phyloP scores from a whole-genome alignment of 2,888 invertebrate species.

The Autographa gamma region DNA sequence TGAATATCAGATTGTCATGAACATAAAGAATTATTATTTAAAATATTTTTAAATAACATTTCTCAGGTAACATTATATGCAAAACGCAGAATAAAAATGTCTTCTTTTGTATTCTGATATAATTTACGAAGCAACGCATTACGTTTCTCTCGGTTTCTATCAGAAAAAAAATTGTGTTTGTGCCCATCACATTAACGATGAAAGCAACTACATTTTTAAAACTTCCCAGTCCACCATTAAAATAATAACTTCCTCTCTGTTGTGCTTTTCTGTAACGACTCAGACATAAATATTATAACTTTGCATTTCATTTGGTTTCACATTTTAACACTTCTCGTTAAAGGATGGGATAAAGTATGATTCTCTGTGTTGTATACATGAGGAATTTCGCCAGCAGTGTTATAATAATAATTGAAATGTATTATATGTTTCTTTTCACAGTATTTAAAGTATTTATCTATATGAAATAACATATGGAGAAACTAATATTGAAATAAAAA shows the following conservation, averaged over 20 bases:
- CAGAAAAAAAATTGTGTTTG: slow-evolving; percentile 71
- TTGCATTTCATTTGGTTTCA: slow-evolving; percentile 46
- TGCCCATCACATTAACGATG: slow-evolving; percentile 81
- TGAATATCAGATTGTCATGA: no score
- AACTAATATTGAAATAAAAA: no score
- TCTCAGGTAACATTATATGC: slow-evolving; percentile 31
- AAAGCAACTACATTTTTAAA: slow-evolving; percentile 79
- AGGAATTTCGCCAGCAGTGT: not conserved
- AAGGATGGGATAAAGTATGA: not conserved
- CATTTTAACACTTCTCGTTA: slow-evolving; percentile 14
- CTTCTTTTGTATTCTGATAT: slow-evolving; percentile 33
- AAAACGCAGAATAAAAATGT: slow-evolving; percentile 44
- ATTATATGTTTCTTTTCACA: no score
- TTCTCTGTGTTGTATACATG: not conserved
- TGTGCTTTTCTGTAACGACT: slow-evolving; percentile 74
- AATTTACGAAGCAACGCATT: slow-evolving; percentile 52
- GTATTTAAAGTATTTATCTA: no score
- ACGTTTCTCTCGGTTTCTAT: slow-evolving; percentile 63
- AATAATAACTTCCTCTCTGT: slow-evolving; percentile 82
- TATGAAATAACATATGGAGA: no score
- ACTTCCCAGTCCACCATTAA: slow-evolving; percentile 82
- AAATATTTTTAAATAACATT: slow-evolving; percentile 28
- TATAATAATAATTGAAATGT: no score
- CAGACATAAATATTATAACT: slow-evolving; percentile 60
- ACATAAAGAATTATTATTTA: slow-evolving; percentile 28